Evolutionary conservation across 2,888 invertebrate species (phyloP), one percentile per base, ranked within the genome.

Genomic region (Oscheius sp.): DNA sequence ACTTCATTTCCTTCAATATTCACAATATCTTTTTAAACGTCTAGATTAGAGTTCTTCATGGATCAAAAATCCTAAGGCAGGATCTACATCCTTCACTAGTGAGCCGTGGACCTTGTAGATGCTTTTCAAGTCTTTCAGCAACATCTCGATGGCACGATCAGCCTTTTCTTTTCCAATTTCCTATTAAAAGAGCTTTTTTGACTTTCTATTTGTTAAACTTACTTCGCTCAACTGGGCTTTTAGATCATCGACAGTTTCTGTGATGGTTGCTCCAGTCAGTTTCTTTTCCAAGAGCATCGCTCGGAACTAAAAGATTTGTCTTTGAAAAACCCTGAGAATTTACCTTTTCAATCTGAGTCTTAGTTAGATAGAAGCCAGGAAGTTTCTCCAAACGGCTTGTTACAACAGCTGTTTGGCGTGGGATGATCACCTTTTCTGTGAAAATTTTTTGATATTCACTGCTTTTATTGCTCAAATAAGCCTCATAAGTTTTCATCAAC

Each of bases 21-120:
- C 58, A 58, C 55, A 58, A 57, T 20, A 34, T 20, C 23, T 15
- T 25, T 17, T 57, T 57, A 39, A 6, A 23, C 25, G 45, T 50
- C 2, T 29, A 10, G 15, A 29, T 61, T 50, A 68, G 20, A 68
- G 48, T 29, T 68, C 68, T 8, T 58, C 50, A 8, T 53, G 46
- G 29, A 68, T 12, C 12, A 68, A 42, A 61, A 61, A 61, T 23
- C 34, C 68, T 10, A 68, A n/a, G 6, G 31, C 33, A 4, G 46
- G 29, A 37, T 68, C 61, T 12, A 61, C 48, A 17, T 58, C 23
- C 10, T 27, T 20, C 8, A 68, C 50, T 12, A 61, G n/a, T 2
- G 27, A n/a, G 4, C 66, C 57, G 20, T 68, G 52, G n/a, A 68
- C 46, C 20, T 68, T 68, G 50, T 68, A 61, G 48, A 68, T 17